phyloP scores from a whole-genome alignment of 23 tunicate genomes.

The Pegea sp. region DNA sequence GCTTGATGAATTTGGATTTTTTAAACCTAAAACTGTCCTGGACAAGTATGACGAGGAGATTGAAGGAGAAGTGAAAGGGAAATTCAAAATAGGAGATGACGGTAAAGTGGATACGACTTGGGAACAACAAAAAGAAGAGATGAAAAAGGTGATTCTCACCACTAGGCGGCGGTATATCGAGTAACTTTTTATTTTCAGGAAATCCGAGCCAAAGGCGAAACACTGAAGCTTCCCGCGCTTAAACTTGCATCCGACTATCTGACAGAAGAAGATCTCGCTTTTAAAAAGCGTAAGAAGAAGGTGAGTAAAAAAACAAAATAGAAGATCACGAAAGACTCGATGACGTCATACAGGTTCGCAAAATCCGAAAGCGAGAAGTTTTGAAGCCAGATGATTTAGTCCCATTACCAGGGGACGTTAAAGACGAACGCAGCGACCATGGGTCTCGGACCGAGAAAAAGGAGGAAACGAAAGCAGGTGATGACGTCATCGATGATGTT shows the following conservation, averaged over 20 bases:
- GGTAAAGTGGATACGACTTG: constrained; percentile 70
- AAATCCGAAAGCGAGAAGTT: constrained; percentile 21
- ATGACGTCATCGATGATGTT: constrained; percentile 34
- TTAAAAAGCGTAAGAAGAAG: constrained; percentile 50
- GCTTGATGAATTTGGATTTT: constrained; percentile 77
- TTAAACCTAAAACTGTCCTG: constrained; percentile 43
- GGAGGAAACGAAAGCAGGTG: constrained; percentile 1
- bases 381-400: constrained; percentile 61
- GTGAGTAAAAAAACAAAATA: too few species aligned
- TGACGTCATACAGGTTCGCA: constrained; percentile 19
- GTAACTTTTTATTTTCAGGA: constrained; percentile 14
- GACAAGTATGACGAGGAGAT: constrained; percentile 95
- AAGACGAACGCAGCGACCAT: constrained; percentile 17
- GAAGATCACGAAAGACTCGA: too few species aligned
- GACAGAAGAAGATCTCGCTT: constrained; percentile 69
- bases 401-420: constrained; percentile 56
- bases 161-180: not conserved
- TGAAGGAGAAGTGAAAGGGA: constrained; percentile 40
- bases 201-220: constrained; percentile 75
- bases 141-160: constrained; percentile 31
- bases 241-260: constrained; percentile 70
- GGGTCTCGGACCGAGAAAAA: constrained; percentile 15
- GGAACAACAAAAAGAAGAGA: constrained; percentile 71
- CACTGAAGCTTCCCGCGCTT: constrained; percentile 30
- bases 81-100: constrained; percentile 63